phyloP scores from a whole-genome alignment of 2,797 vertebrate genomes.

The Pogoniulus pusillus region DNA sequence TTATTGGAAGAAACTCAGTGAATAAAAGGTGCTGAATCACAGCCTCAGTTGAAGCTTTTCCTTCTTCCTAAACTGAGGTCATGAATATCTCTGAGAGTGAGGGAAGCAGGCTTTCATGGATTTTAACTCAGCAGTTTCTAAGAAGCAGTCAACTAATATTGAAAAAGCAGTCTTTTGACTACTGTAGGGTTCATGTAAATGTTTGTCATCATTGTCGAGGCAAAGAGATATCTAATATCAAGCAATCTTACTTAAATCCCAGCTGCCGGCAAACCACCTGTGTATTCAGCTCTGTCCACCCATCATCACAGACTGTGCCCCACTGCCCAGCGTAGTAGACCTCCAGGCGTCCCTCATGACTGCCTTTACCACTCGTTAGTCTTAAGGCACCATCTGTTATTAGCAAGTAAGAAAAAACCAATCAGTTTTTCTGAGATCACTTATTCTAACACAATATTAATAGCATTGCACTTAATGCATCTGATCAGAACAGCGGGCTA shows the following conservation, averaged over 20 bases:
- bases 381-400: conserved; percentile 85
- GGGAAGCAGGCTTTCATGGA: neutral
- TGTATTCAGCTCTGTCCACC: conserved; percentile 90
- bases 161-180: neutral
- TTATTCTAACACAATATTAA: neutral
- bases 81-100: neutral
- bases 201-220: neutral
- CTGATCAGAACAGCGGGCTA: neutral
- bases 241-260: conserved; percentile 88
- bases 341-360: conserved; percentile 88
- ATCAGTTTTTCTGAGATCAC: neutral
- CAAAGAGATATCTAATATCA: neutral
- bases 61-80: neutral
- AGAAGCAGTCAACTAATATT: neutral
- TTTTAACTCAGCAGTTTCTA: neutral
- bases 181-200: neutral
- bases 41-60: neutral
- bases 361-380: conserved; percentile 81
- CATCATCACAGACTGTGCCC: conserved; percentile 93
- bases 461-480: neutral
- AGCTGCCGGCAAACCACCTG: conserved; percentile 90
- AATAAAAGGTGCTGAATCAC: neutral
- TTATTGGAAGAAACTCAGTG: neutral
- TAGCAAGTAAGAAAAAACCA: neutral
- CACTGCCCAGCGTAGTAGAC: conserved; percentile 87